Base-by-base conservation (phyloP, 2,797 vertebrate species). In the Sebastes oblongus region DNA sequence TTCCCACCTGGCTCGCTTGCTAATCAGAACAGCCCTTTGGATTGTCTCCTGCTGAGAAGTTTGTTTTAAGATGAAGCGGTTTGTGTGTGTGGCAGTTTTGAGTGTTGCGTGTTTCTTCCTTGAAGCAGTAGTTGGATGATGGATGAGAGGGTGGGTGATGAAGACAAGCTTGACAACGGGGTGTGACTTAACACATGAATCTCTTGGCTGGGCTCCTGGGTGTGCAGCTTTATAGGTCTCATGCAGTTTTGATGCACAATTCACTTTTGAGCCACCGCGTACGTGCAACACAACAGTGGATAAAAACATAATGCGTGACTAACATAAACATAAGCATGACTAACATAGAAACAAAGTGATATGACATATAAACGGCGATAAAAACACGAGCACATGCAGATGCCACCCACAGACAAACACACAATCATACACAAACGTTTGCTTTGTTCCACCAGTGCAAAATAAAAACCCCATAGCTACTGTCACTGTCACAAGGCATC, bases 11-110 rank as follows among this genome's bases (percentile, higher is more conserved):
- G 58, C 67, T 69, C 27, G 34, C 81, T 78, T 77, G 55, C 71
- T 88, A 93, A 93, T 94, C 91, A 90, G 86, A 91, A 84, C 64
- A 86, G 27, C 29, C 36, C 16, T 75, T 74, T 72, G 55, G 13
- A 52, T 74, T 30, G 66, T 84, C 81, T 84, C 72, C 78, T 65
- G 78, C 20, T 81, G 79, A 83, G 69, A 83, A 29, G 68, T 77
- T 84, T 78, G 74, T 81, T 80, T 84, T 79, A 74, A 76, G 80
- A 77, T 58, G 29, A 82, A 73, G 46, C 66, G 14, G 70, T 88
- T 82, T 72, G 72, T 77, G 27, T 60, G 81, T 58, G 25, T 68
- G 59, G 46, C 66, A 39, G 67, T 73, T 86, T 65, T 58, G 8
- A 82, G 59, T 75, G 39, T 30, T 75, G 62, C 29, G 39, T 50